phyloP scores from a whole-genome alignment of 2,113 vertebrate species.

The Leuciscus idus region DNA sequence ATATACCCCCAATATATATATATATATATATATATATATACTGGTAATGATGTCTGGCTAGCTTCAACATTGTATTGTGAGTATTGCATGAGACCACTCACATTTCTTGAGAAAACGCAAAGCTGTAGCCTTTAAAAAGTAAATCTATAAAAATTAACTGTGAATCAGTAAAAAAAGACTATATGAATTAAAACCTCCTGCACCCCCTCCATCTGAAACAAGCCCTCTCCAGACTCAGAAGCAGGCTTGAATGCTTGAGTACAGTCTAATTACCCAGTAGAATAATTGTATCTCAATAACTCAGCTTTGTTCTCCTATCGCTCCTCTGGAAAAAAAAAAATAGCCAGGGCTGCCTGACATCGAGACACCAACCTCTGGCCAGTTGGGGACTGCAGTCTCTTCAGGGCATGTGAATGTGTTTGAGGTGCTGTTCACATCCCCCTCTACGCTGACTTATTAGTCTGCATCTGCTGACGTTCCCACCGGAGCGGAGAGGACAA shows the following conservation, averaged over 20 bases:
- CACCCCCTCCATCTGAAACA: background rate
- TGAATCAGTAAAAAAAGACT: background rate
- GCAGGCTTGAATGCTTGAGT: slow-evolving; percentile 48
- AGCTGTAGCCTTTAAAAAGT: background rate
- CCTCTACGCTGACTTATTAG: slow-evolving; percentile 54
- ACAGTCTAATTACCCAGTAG: slow-evolving; percentile 51
- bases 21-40: background rate
- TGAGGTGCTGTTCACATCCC: slow-evolving; percentile 44
- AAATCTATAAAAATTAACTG: background rate
- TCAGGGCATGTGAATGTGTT: slow-evolving; percentile 37
- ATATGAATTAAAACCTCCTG: slow-evolving; percentile 1
- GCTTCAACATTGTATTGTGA: no score
- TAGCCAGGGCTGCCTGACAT: slow-evolving; percentile 28
- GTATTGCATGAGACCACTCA: background rate
- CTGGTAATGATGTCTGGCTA: background rate
- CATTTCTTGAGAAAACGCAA: background rate
- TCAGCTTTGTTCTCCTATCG: slow-evolving; percentile 40
- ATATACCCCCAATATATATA: no score
- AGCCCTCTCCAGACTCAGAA: background rate
- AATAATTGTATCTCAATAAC: slow-evolving; percentile 48
- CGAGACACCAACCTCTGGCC: slow-evolving; percentile 42
- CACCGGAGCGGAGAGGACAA: slow-evolving; percentile 36
- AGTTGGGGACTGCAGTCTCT: slow-evolving; percentile 15
- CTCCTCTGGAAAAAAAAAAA: slow-evolving; percentile 51
- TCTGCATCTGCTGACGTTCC: slow-evolving; percentile 37